Evolutionary conservation across 2,113 vertebrate genomes (phyloP).

Genomic region (Pimephales promelas): DNA sequence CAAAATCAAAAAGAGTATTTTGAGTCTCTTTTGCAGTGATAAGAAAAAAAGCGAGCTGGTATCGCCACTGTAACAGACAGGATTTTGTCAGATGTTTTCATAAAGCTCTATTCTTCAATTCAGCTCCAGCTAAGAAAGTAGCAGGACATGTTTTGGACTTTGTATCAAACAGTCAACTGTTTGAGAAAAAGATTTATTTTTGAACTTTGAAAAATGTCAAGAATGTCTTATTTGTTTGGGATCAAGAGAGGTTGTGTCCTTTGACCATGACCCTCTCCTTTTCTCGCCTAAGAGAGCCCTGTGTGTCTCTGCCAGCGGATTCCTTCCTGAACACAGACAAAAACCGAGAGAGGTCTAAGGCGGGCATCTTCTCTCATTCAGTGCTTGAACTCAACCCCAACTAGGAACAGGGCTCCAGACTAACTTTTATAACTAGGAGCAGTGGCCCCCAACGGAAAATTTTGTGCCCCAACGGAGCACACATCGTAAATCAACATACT

Average conservation of each 20-base stretch:
- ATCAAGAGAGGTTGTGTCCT: constrained; percentile 1
- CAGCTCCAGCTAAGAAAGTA: neutral
- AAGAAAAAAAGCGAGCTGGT: no score
- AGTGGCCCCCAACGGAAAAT: no score
- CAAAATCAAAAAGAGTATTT: no score
- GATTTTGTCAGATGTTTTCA: neutral
- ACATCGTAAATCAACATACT: no score
- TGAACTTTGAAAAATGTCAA: constrained; percentile 4
- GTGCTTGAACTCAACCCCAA: neutral
- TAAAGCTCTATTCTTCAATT: neutral
- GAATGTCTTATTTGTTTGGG: constrained; percentile 35
- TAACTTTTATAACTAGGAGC: no score
- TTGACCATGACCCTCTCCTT: constrained; percentile 29
- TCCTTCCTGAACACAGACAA: neutral
- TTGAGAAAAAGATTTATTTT: constrained; percentile 12
- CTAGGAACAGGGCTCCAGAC: no score
- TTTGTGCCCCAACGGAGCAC: no score
- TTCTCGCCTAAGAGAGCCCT: constrained; percentile 12
- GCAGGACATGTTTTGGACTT: constrained; percentile 14
- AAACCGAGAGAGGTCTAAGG: neutral
- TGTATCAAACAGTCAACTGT: constrained; percentile 12
- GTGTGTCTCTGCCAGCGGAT: constrained; percentile 1
- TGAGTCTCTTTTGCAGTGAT: no score
- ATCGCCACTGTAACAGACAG: no score
- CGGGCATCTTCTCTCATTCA: neutral